A percentile compares a stretch with the other conserved stretches of the same genome.
phyloP scores from a whole-genome alignment of 1,140 invertebrate species.

The Augochlora pura region DNA sequence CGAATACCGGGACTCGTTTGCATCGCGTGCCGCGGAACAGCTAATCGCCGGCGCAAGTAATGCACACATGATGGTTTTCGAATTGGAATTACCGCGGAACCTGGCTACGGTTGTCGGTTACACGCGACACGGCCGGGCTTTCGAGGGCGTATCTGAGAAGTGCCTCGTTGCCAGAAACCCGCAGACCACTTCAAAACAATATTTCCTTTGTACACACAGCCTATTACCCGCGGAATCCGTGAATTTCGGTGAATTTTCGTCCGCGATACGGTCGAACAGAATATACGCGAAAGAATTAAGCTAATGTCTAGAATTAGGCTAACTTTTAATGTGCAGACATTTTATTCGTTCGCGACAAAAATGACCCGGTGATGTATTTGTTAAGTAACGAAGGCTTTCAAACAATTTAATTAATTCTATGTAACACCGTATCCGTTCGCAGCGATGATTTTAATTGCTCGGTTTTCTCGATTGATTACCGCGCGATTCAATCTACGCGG shows the following conservation, averaged over 20 bases:
- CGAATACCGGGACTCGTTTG: slow-evolving; percentile 10
- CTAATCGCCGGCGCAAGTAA: slow-evolving; percentile 35
- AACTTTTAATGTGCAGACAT: too few species aligned
- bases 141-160: slow-evolving; percentile 22
- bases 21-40: slow-evolving; percentile 40
- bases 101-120: slow-evolving; percentile 30
- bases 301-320: too few species aligned
- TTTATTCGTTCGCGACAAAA: too few species aligned
- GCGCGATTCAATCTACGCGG: background rate
- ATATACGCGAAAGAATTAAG: too few species aligned
- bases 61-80: slow-evolving; percentile 45
- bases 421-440: background rate
- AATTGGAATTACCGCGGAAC: slow-evolving; percentile 36
- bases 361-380: too few species aligned
- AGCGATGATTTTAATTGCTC: background rate
- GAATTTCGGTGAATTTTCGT: background rate
- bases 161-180: slow-evolving; percentile 41
- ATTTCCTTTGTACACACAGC: slow-evolving; percentile 18
- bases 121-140: slow-evolving; percentile 32
- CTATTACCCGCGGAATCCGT: background rate
- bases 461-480: background rate
- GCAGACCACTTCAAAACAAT: slow-evolving; percentile 26
- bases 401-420: background rate
- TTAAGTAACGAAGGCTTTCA: too few species aligned
- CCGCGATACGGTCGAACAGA: too few species aligned